A percentile compares a stretch with the other conserved stretches of the same genome.
Evolutionary conservation across 2,888 invertebrate species (phyloP).

Genomic region (Phasia obesa): DNA sequence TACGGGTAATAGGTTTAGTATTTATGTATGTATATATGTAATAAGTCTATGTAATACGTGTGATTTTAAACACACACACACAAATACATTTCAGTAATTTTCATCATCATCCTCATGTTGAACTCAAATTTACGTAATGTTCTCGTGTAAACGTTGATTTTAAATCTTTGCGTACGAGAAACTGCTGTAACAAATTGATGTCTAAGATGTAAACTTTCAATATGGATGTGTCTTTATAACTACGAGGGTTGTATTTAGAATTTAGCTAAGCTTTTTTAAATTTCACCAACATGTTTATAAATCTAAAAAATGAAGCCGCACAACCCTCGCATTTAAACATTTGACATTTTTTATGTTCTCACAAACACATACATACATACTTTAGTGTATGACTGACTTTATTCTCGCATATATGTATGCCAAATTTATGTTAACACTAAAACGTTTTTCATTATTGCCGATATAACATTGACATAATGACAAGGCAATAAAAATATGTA

Average conservation of each 20-base stretch:
- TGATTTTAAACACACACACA: background rate
- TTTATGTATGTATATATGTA: background rate
- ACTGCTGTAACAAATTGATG: constrained; percentile 33
- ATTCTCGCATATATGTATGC: background rate
- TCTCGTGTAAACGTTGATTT: background rate
- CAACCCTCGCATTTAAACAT: background rate
- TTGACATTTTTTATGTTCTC: no score
- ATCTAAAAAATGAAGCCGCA: no score
- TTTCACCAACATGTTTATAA: no score
- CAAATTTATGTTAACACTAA: constrained; percentile 33
- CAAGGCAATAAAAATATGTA: constrained; percentile 36
- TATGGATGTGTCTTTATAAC: constrained; percentile 1
- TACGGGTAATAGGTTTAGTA: constrained; percentile 25
- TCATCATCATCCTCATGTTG: constrained; percentile 26
- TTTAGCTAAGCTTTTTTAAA: background rate
- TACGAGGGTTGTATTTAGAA: background rate
- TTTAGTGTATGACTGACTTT: background rate
- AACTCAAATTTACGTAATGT: constrained; percentile 48
- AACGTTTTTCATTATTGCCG: constrained; percentile 33
- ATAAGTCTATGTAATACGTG: constrained; percentile 22
- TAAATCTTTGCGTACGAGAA: background rate
- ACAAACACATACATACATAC: background rate
- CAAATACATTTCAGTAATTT: constrained; percentile 14
- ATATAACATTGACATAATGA: constrained; percentile 41
- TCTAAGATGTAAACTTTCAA: constrained; percentile 22